Base-by-base conservation (phyloP, 1,140 invertebrate species). In the Agrypnia vestita region DNA sequence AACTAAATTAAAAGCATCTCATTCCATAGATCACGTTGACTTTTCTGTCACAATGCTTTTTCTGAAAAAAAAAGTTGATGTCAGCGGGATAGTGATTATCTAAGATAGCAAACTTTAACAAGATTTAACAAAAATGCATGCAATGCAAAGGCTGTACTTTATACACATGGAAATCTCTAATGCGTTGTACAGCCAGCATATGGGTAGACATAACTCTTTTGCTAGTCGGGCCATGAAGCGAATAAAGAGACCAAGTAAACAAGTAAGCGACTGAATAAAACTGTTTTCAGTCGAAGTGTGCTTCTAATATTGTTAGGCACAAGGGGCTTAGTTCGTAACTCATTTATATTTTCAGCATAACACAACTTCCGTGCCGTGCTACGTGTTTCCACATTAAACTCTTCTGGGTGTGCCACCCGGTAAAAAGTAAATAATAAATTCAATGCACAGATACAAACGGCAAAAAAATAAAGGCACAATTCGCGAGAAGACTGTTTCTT, bases 341-440 rank as follows among this genome's bases (percentile, higher is more conserved):
- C 75, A 81, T 81, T 81, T 81, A 78, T 81, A 81, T 81, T 81
- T 81, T 78, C 67, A 67, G 75, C 80, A 73, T 64, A 78, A 53
- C 75, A 56, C 53, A 55, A 76, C 49, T 76, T 80, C 44, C 64
- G 53, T 47, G 21, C 61, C 74, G 17, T 47, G 13, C 15, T 74
- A 78, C 80, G 80, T 81, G 80, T 81, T 67, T 61, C 59, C 69
- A 72, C 80, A 81, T 72, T 81, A 77, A 73, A 62, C 80, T 78
- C 80, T 72, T 81, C 44, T 51, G 75, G 76, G 71, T 74, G 46
- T 64, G 44, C 76, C 64, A 75, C 46, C 76, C 67, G 55, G 62
- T 80, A 76, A 76, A 78, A 76, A 81, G 61, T 81, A 81, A 81
- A 81, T 81, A 81, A 78, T 81, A 81, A 81, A 81, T 81, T 81